Evolutionary conservation across 2,113 vertebrate species (phyloP).

Genomic region (Zingel zingel): DNA sequence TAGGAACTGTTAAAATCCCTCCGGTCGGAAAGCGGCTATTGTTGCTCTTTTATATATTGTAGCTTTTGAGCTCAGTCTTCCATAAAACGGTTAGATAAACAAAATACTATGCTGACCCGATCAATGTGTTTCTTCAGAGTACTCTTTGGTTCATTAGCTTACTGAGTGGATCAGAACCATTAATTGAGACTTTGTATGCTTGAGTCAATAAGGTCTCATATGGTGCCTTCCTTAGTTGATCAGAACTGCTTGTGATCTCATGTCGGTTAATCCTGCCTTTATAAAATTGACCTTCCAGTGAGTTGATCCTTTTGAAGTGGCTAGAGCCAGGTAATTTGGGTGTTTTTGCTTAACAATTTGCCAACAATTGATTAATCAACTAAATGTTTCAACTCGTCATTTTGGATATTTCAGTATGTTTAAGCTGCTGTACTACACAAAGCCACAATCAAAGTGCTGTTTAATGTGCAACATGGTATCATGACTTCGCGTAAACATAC

Average conservation of each 20-base stretch:
- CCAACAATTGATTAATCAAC: not conserved
- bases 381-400: not conserved
- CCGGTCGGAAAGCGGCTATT: too few species aligned
- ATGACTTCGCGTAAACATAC: too few species aligned
- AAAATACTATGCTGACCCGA: constrained; percentile 12
- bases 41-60: not conserved
- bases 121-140: not conserved
- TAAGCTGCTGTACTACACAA: not conserved
- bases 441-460: not conserved
- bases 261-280: not conserved
- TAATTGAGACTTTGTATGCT: constrained; percentile 17
- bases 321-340: too few species aligned
- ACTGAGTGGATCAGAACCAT: constrained; percentile 15
- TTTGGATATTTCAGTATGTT: not conserved
- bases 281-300: not conserved
- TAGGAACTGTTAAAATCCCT: too few species aligned
- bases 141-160: not conserved
- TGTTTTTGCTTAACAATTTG: not conserved
- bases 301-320: not conserved
- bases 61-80: not conserved
- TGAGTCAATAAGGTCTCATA: constrained; percentile 4
- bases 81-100: constrained; percentile 6
- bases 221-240: not conserved
- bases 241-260: constrained; percentile 12
- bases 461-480: too few species aligned